phyloP scores from a whole-genome alignment of 1,140 invertebrate species.

The Bombyx mandarina region DNA sequence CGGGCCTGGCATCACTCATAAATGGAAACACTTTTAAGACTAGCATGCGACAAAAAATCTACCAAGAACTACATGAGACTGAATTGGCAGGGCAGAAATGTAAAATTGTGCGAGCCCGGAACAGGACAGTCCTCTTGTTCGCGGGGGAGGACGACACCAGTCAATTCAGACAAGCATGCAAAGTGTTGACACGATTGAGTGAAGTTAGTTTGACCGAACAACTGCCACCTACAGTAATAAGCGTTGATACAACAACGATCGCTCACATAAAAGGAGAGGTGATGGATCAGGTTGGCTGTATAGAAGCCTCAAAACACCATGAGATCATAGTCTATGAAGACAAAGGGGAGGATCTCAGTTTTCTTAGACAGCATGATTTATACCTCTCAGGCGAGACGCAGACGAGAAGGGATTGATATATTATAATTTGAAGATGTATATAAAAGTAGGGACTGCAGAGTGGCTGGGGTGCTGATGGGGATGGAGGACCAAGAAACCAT shows the following conservation, averaged over 20 bases:
- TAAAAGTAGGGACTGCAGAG: too few relatives aligned
- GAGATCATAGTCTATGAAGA: slow-evolving; percentile 17
- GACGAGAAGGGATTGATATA: too few relatives aligned
- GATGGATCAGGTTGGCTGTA: slow-evolving; percentile 4
- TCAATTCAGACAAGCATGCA: slow-evolving; percentile 1
- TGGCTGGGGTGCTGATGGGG: too few relatives aligned
- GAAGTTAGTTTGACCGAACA: background rate
- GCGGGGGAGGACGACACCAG: background rate
- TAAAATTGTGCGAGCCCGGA: slow-evolving; percentile 3
- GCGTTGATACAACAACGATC: slow-evolving; percentile 12
- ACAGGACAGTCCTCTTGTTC: slow-evolving; percentile 5
- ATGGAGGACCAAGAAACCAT: too few relatives aligned
- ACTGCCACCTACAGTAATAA: slow-evolving; percentile 7
- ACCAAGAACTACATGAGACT: background rate
- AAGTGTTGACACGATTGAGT: background rate
- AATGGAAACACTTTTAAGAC: slow-evolving; percentile 7
- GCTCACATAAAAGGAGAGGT: slow-evolving; percentile 5
- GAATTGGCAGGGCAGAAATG: background rate
- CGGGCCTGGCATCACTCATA: slow-evolving; percentile 5
- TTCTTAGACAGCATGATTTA: background rate
- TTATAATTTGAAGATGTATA: too few relatives aligned
- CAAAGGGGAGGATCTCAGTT: slow-evolving; percentile 14
- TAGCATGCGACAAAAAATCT: slow-evolving; percentile 2
- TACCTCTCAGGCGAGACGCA: too few relatives aligned
- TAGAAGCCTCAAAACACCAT: slow-evolving; percentile 14